Evolutionary conservation across 2,888 invertebrate genomes (phyloP).

Genomic region (Brassicogethes aeneus): DNA sequence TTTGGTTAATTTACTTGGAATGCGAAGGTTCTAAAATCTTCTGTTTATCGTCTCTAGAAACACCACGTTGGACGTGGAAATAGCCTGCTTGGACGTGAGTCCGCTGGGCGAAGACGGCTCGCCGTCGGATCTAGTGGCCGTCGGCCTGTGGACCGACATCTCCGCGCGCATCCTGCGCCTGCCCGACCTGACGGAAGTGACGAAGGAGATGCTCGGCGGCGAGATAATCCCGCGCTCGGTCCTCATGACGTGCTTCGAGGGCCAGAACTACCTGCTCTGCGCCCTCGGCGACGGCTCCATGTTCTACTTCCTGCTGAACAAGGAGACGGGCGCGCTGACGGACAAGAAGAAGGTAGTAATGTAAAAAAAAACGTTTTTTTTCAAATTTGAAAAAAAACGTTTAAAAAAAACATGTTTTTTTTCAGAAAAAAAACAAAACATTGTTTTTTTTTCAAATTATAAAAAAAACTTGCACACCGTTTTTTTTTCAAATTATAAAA

Average conservation of each 20-base stretch:
- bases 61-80: conserved; percentile 81
- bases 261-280: conserved; percentile 78
- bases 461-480: too few relatives aligned
- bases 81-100: conserved; percentile 92
- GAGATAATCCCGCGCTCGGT: conserved; percentile 97
- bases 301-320: conserved; percentile 88
- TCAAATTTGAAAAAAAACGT: too few relatives aligned
- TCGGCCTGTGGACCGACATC: conserved; percentile 96
- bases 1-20: too few relatives aligned
- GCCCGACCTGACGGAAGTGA: conserved; percentile 71
- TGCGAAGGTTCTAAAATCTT: too few relatives aligned
- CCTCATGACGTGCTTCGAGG: conserved; percentile 89
- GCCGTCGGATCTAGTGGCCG: conserved; percentile 69
- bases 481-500: too few relatives aligned
- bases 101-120: conserved; percentile 57
- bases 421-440: too few relatives aligned
- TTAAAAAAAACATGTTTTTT: too few relatives aligned
- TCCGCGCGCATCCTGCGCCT: conserved; percentile 79
- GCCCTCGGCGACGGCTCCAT: conserved; percentile 97
- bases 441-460: too few relatives aligned
- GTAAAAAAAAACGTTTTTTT: too few relatives aligned
- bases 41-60: too few relatives aligned
- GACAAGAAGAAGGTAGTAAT: conserved; percentile 96
- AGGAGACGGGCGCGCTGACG: conserved; percentile 59
- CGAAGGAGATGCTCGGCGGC: conserved; percentile 82